Evolutionary conservation across 2,888 invertebrate species (phyloP).

Genomic region (Trachelus troglodyta): DNA sequence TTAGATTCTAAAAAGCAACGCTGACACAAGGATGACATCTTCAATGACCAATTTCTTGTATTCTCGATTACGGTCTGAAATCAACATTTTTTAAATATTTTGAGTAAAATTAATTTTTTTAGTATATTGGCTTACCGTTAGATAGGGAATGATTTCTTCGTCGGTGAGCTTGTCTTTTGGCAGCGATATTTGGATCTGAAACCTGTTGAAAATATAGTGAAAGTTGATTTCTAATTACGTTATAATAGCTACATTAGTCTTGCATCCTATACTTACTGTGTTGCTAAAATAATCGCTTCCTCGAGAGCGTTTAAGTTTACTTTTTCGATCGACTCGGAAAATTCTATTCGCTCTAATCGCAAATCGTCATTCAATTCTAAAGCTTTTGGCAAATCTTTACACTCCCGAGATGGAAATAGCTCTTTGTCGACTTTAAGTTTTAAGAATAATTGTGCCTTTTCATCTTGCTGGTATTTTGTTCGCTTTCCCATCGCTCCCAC

Average conservation of each 20-base stretch:
- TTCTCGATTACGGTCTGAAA: constrained; percentile 62
- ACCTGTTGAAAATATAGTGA: constrained; percentile 66
- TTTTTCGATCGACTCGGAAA: constrained; percentile 72
- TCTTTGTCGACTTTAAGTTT: constrained; percentile 70
- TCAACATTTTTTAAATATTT: constrained; percentile 2
- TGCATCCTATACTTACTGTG: constrained; percentile 73
- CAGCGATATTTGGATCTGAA: constrained; percentile 78
- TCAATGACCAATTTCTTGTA: constrained; percentile 75
- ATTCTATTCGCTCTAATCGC: constrained; percentile 82
- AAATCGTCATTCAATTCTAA: constrained; percentile 87
- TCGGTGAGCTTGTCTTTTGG: constrained; percentile 82
- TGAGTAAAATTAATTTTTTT: not conserved
- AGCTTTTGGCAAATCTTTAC: constrained; percentile 72
- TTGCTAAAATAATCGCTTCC: constrained; percentile 82
- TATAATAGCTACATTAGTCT: not conserved
- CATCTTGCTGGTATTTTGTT: constrained; percentile 87
- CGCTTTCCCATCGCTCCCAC: constrained; percentile 87
- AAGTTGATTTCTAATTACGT: not conserved
- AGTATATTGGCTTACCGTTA: constrained; percentile 64
- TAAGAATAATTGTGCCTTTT: constrained; percentile 85
- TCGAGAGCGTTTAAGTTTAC: constrained; percentile 75
- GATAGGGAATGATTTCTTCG: constrained; percentile 86
- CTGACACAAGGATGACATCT: constrained; percentile 78
- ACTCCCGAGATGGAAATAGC: constrained; percentile 64
- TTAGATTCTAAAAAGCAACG: constrained; percentile 83